These are phyloP conservation scores for Zygothrica quintamaculata DNA, from an alignment of 2,888 invertebrate genomes.

Conservation along the genomic window DNA sequence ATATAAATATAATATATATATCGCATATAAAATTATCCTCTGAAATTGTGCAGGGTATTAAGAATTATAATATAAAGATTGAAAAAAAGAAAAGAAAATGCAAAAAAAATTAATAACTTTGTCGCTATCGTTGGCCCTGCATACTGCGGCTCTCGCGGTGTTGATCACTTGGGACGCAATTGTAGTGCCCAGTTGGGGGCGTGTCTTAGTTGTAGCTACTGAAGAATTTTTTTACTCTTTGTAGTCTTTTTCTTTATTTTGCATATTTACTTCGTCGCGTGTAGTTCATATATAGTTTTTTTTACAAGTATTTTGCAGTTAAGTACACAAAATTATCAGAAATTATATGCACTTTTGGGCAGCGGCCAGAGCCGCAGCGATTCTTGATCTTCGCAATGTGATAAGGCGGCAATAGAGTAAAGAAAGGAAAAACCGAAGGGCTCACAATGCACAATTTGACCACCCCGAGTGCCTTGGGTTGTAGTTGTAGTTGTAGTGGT, in stretches of 20 bases:
- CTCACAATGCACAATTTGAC: background rate
- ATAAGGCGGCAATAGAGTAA: conserved; percentile 41
- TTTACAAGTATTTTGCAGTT: conserved; percentile 62
- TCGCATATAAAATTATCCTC: too few species aligned
- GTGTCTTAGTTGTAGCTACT: conserved; percentile 49
- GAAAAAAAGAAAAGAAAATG: background rate
- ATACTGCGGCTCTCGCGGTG: conserved; percentile 37
- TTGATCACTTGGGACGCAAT: conserved; percentile 77
- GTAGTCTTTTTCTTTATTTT: conserved; percentile 39
- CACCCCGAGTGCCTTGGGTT: conserved; percentile 22
- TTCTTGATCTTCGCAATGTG: conserved; percentile 47
- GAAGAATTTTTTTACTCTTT: conserved; percentile 25
- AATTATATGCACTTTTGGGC: conserved; percentile 75
- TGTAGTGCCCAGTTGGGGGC: conserved; percentile 63
- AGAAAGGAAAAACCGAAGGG: conserved; percentile 10
- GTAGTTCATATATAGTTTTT: conserved; percentile 42
- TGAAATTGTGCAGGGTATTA: background rate
- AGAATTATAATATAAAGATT: background rate
- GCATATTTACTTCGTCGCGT: conserved; percentile 44
- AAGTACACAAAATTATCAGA: conserved; percentile 79
- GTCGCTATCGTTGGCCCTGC: conserved; percentile 40
- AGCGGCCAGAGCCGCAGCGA: conserved; percentile 42
- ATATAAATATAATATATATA: too few species aligned
- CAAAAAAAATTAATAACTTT: conserved; percentile 50
- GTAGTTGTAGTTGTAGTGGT: background rate